Evolutionary conservation across 2,888 invertebrate genomes (phyloP).

Genomic region (Elmis aenea): DNA sequence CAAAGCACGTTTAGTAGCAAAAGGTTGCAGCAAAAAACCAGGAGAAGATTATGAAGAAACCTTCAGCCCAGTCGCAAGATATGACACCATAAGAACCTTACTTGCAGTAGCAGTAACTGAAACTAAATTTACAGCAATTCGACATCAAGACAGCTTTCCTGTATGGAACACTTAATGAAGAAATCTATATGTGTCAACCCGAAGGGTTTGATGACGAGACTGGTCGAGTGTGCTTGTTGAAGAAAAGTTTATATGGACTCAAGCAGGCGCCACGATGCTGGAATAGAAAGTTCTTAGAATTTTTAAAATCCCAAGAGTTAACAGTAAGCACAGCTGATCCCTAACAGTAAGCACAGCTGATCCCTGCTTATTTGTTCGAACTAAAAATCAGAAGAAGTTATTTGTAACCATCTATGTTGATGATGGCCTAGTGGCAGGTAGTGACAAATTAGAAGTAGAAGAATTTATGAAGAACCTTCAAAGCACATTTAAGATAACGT

Average conservation of each 20-base stretch:
- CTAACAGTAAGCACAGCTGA: too few relatives aligned
- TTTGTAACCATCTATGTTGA: constrained; percentile 32
- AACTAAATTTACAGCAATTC: constrained; percentile 26
- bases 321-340: constrained; percentile 23
- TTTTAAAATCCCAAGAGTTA: constrained; percentile 19
- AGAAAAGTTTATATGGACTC: constrained; percentile 36
- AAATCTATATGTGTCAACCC: constrained; percentile 35
- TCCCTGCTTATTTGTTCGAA: constrained; percentile 29
- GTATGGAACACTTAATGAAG: constrained; percentile 30
- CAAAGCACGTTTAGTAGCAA: constrained; percentile 31
- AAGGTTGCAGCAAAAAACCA: constrained; percentile 24
- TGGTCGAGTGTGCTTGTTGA: constrained; percentile 31
- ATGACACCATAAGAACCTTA: constrained; percentile 21
- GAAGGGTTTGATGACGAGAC: constrained; percentile 30
- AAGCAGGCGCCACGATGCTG: constrained; percentile 37
- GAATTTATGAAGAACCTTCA: constrained; percentile 18
- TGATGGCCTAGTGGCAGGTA: constrained; percentile 28
- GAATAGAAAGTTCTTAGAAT: constrained; percentile 30
- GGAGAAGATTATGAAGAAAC: constrained; percentile 32
- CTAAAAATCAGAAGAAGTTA: constrained; percentile 16
- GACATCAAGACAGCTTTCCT: constrained; percentile 33
- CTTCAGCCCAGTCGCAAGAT: constrained; percentile 27
- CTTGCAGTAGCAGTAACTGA: constrained; percentile 13
- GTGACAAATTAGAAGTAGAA: constrained; percentile 10
- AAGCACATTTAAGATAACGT: constrained; percentile 14